These are phyloP conservation scores for Elaphurus davidianus DNA, from an alignment of 2,113 vertebrate genomes.

Conservation along the genomic window DNA sequence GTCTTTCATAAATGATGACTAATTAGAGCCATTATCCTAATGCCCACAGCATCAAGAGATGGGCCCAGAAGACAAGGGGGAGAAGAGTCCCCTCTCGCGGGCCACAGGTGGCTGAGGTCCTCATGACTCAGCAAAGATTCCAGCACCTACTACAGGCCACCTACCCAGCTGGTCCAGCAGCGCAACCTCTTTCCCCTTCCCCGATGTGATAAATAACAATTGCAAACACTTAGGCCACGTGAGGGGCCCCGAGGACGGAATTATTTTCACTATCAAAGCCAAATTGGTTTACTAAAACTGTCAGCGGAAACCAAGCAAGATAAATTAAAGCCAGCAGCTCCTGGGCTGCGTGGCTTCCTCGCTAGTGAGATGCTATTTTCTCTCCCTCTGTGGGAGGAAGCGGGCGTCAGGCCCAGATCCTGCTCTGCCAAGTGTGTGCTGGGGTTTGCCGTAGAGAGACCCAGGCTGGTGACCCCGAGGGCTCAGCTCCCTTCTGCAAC, in stretches of 20 bases:
- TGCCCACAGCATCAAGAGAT: too few relatives aligned
- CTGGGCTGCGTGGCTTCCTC: background rate
- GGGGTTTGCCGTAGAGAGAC: background rate
- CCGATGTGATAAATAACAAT: background rate
- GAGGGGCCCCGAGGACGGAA: constrained; percentile 52
- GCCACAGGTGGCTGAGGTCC: accelerated
- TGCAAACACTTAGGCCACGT: background rate
- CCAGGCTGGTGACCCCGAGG: background rate
- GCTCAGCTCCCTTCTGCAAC: background rate
- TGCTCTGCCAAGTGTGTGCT: background rate
- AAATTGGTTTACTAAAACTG: constrained; percentile 69
- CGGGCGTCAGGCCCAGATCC: background rate
- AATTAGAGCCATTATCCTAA: accelerated
- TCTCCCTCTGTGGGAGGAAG: constrained; percentile 8
- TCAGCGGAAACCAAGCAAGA: constrained; percentile 63
- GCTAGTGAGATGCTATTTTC: constrained; percentile 37
- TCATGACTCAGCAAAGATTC: background rate
- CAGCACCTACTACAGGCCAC: background rate
- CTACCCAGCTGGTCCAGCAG: background rate
- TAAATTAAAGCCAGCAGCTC: constrained; percentile 57
- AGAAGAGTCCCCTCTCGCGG: accelerated
- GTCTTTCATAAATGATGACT: background rate
- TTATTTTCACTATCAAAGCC: constrained; percentile 68
- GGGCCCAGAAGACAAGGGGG: too few relatives aligned
- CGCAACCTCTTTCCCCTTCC: background rate